Percentiles rank a stretch among this genome's conserved stretches.
These are phyloP conservation scores for Psittacula echo DNA, from an alignment of 2,797 vertebrate species.

Conservation along the genomic window DNA sequence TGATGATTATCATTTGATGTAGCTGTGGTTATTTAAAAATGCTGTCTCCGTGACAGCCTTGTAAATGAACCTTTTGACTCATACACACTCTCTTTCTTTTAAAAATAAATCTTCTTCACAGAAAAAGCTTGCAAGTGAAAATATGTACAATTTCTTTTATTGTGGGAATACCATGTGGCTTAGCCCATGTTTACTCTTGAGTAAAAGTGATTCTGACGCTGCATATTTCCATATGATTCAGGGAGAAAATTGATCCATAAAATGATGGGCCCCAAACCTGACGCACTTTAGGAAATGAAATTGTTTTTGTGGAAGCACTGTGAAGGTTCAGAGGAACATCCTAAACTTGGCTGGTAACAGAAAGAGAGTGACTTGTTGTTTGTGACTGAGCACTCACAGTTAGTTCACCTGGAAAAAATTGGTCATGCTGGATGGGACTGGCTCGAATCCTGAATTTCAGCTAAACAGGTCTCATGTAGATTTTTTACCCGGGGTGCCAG, in stretches of 20 bases:
- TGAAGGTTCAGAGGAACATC: neutral
- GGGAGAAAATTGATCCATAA: neutral
- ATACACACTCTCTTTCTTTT: slow-evolving; percentile 33
- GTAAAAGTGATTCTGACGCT: slow-evolving; percentile 12
- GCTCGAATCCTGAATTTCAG: neutral
- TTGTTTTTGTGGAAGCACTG: neutral
- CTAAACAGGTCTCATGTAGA: neutral
- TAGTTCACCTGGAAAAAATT: neutral
- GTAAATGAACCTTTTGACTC: slow-evolving; percentile 71
- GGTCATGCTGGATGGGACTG: neutral
- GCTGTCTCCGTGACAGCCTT: slow-evolving; percentile 63
- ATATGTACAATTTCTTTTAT: slow-evolving; percentile 47
- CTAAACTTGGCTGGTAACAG: neutral
- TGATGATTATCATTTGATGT: slow-evolving; percentile 73
- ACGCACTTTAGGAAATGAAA: neutral
- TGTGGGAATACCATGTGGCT: neutral
- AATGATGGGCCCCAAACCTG: neutral
- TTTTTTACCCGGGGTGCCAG: neutral
- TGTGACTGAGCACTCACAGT: neutral
- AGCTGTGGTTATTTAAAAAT: slow-evolving; percentile 73
- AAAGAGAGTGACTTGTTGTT: neutral
- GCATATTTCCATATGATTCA: neutral
- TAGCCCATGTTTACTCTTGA: neutral
- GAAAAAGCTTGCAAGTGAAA: slow-evolving; percentile 71
- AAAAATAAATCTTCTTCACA: slow-evolving; percentile 77